Base-by-base conservation (phyloP, 2,797 vertebrate species). In the Premnoplex brunnescens region DNA sequence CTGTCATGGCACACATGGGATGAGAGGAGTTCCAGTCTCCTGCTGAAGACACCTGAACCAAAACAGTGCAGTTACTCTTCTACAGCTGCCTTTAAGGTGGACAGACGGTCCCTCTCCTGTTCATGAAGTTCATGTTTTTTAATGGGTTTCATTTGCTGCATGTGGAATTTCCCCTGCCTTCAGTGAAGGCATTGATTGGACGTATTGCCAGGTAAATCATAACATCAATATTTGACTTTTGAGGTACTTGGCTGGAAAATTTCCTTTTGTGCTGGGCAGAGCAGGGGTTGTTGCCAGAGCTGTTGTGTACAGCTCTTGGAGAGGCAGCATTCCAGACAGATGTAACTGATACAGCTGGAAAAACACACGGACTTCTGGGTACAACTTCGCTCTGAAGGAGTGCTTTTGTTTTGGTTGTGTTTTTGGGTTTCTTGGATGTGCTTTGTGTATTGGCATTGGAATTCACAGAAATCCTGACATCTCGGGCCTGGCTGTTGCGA, bases 301-400 rank as follows among this genome's bases (percentile, higher is more conserved):
- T 89, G 64, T 86, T 93, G 80, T 71, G 12, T 59, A 9, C 51
- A 44, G 85, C 82, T 92, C 91, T 91, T 68, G 69, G 85, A 91
- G 58, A 68, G 91, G 94, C 89, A 60, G n/a, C 15, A 19, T 81
- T 96, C 85, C 91, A 84, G 95, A 39, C 88, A 88, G 89, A 83
- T 93, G 82, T 88, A 91, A 91, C 69, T 75, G 88, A 88, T 91
- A 83, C 76, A 91, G 73, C 96, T 94, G 94, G 69, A 90, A 80
- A 94, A 91, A 43, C 75, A 74, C 49, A 43, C 55, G 26, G 89
- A 34, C 54, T 89, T 85, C 76, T 95, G 79, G 68, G 68, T 88
- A 37, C 58, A 84, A 0, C 66, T 80, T 13, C 16, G 23, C 36
- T 78, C 46, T 74, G 68, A 93, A 81, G 62, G 79, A 82, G 14